Base-by-base conservation (phyloP, 2,888 invertebrate species). In the Aricia artaxerxes region DNA sequence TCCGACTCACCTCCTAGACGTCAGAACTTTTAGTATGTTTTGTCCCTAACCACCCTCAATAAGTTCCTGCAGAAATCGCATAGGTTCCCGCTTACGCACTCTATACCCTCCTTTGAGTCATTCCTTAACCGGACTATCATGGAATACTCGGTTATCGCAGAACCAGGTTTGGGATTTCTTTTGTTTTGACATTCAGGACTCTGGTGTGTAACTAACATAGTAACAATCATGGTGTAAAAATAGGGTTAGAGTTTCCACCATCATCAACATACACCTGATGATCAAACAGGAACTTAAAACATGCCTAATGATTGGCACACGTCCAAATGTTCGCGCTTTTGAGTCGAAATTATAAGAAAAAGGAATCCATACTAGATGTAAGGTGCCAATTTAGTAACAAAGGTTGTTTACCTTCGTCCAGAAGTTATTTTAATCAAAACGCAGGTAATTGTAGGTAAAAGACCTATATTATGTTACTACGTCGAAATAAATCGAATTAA, bases 351-450 rank as follows among this genome's bases (percentile, higher is more conserved):
- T 16, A 69, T 69, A 69, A 38, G 69, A 69, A 69, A 69, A 69
- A 69, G 69, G 13, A 69, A 69, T 69, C 69, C 35, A 69, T 69
- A 69, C 69, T 69, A 69, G 69, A 69, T 16, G 69, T 38, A 69
- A 38, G 69, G 69, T 69, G 69, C 69, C 69, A 69, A 69, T 69
- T 35, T 69, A 69, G 35, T 38, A 13, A 69, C 38, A 69, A 69
- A 69, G 69, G 69, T 69, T 69, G 69, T 69, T 69, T 69, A 69
- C 69, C 69, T 38, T 69, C 35, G 69, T 69, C 13, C 69, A 69
- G 69, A 38, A 38, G 13, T 69, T 38, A 69, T 69, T 69, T 69
- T 69, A 4, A 38, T 16, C 35, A 64, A 31, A 64, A 64, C 64
- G n/a, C 11, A 31, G 13, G 69, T 69, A 64, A 64, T 60, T n/a